Evolutionary conservation across 1,140 invertebrate genomes (phyloP).

Genomic region (Lordiphosa collinella): DNA sequence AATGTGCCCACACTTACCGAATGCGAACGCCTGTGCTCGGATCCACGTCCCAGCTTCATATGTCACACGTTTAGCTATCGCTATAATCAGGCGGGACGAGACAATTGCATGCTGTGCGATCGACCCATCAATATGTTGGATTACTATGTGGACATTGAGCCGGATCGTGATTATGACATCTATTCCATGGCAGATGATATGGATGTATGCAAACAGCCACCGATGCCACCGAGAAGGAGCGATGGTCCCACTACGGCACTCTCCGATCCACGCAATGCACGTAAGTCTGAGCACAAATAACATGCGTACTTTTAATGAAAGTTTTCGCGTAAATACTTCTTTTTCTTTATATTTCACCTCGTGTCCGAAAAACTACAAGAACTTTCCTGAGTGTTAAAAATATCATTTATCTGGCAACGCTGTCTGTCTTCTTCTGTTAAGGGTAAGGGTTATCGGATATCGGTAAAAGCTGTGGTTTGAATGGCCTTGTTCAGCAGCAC

Average conservation of each 20-base stretch:
- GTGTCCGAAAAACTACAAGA: too few relatives aligned
- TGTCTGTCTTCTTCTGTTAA: too few relatives aligned
- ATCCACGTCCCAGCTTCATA: slow-evolving; percentile 83
- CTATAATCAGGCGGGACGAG: slow-evolving; percentile 79
- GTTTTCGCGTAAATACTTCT: too few relatives aligned
- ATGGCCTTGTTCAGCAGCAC: too few relatives aligned
- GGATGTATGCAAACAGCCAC: slow-evolving; percentile 80
- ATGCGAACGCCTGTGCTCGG: slow-evolving; percentile 86
- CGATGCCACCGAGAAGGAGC: slow-evolving; percentile 29
- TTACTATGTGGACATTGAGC: slow-evolving; percentile 86
- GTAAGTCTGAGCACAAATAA: slow-evolving; percentile 60
- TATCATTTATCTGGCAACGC: too few relatives aligned
- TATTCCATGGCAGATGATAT: slow-evolving; percentile 85
- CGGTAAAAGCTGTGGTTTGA: too few relatives aligned
- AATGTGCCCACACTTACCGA: slow-evolving; percentile 85
- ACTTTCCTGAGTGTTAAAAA: too few relatives aligned
- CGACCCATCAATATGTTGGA: slow-evolving; percentile 84
- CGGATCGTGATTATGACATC: slow-evolving; percentile 88
- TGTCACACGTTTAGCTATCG: slow-evolving; percentile 89
- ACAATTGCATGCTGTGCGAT: slow-evolving; percentile 89
- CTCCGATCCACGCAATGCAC: slow-evolving; percentile 68
- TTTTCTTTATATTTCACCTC: too few relatives aligned
- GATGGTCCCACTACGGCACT: slow-evolving; percentile 59
- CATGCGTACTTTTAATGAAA: too few relatives aligned
- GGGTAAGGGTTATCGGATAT: too few relatives aligned